Evolutionary conservation across 2,888 invertebrate species (phyloP).

Genomic region (Coelinius sp.): DNA sequence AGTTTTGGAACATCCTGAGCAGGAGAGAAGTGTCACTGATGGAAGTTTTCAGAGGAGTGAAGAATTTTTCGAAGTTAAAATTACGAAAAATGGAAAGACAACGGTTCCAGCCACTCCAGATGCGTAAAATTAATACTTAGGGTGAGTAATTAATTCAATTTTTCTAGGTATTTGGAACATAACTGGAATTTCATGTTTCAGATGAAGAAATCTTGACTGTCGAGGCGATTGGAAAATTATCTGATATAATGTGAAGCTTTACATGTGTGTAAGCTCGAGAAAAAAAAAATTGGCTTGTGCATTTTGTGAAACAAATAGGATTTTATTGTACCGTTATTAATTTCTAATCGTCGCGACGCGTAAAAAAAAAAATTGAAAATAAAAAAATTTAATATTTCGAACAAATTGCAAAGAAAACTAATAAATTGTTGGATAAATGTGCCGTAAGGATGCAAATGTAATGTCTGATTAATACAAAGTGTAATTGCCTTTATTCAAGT

Average conservation of each 20-base stretch:
- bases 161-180: background rate
- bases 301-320: conserved; percentile 33
- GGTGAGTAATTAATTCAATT: background rate
- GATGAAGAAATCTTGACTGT: background rate
- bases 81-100: conserved; percentile 53
- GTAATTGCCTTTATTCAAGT: conserved; percentile 46
- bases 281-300: conserved; percentile 31
- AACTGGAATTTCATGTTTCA: background rate
- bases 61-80: conserved; percentile 50
- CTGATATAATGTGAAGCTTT: conserved; percentile 32
- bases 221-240: background rate
- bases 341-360: conserved; percentile 12
- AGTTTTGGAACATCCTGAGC: conserved; percentile 55
- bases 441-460: conserved; percentile 49
- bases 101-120: conserved; percentile 55
- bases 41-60: conserved; percentile 40
- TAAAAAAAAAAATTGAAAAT: background rate
- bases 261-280: conserved; percentile 27
- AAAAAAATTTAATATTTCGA: conserved; percentile 6
- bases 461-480: conserved; percentile 56
- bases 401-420: background rate
- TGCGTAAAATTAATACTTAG: conserved; percentile 52
- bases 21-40: conserved; percentile 42
- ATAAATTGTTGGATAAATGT: conserved; percentile 57
- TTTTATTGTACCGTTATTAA: conserved; percentile 31